Percentiles rank a stretch among this genome's conserved stretches.
Evolutionary conservation across 2,113 vertebrate genomes (phyloP).

Genomic region (Ictalurus punctatus): DNA sequence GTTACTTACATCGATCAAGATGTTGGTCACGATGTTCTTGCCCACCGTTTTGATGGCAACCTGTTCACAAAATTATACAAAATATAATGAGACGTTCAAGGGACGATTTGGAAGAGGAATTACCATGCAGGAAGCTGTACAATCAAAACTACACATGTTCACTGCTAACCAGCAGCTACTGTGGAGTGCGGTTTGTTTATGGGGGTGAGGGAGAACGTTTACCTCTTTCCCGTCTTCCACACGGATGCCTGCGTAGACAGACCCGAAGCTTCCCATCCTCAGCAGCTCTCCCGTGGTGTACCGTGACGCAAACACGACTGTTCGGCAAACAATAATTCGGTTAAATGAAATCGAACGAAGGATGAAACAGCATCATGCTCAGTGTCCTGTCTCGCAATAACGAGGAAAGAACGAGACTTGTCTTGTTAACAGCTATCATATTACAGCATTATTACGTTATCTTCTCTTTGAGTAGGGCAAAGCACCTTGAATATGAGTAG

Average conservation of each 20-base stretch:
- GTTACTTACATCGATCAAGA: constrained; percentile 51
- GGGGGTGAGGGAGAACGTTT: background rate
- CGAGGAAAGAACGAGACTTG: background rate
- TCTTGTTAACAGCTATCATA: background rate
- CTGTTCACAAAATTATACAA: constrained; percentile 41
- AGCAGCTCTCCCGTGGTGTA: background rate
- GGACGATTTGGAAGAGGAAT: too few relatives aligned
- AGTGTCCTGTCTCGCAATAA: background rate
- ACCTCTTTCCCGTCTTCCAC: background rate
- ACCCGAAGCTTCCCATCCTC: background rate
- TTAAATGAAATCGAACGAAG: background rate
- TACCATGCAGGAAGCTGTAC: too few relatives aligned
- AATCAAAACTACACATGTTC: too few relatives aligned
- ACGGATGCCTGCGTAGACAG: background rate
- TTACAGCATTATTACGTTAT: background rate
- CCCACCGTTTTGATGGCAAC: constrained; percentile 64
- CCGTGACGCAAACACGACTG: background rate
- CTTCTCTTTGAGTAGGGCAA: background rate
- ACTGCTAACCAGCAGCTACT: too few relatives aligned
- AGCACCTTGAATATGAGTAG: too few relatives aligned
- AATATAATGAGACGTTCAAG: background rate
- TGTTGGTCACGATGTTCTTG: constrained; percentile 11
- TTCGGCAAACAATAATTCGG: background rate
- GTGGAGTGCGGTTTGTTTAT: too few relatives aligned
- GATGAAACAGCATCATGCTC: background rate